These are phyloP conservation scores for Umimayanthus chanpuru DNA, from an alignment of 92 coral and sea anemone genomes.

Conservation along the genomic window DNA sequence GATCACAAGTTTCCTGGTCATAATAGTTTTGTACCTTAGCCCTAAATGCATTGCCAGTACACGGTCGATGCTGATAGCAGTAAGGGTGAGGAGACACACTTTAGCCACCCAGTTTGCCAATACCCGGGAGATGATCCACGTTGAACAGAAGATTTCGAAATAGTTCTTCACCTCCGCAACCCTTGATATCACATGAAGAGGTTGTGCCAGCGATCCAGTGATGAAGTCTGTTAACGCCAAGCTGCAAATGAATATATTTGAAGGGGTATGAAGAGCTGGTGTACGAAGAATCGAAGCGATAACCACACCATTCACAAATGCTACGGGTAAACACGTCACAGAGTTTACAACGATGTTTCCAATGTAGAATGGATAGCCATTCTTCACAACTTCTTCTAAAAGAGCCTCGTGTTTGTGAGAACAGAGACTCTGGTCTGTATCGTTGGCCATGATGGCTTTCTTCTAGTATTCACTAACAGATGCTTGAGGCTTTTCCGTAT, in stretches of 20 bases:
- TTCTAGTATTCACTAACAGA: neutral
- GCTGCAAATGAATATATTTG: slow-evolving; percentile 19
- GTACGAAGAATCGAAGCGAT: slow-evolving; percentile 4
- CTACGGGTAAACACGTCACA: slow-evolving; percentile 7
- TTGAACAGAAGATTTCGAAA: neutral
- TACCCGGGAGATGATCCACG: slow-evolving; percentile 28
- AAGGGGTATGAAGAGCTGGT: slow-evolving; percentile 6
- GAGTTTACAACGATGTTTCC: slow-evolving; percentile 27
- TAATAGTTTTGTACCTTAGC: neutral
- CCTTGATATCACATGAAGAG: slow-evolving; percentile 22
- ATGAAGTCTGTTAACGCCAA: slow-evolving; percentile 16
- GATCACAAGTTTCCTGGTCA: slow-evolving; percentile 5
- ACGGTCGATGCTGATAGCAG: slow-evolving; percentile 4
- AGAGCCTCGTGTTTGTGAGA: neutral
- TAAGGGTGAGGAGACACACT: neutral
- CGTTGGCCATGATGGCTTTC: neutral
- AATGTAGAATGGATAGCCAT: slow-evolving; percentile 8
- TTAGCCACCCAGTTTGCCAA: slow-evolving; percentile 18
- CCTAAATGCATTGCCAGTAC: slow-evolving; percentile 12
- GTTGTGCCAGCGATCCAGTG: slow-evolving; percentile 25
- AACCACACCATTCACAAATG: neutral
- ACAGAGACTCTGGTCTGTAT: neutral
- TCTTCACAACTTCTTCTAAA: neutral
- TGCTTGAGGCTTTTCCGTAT: neutral
- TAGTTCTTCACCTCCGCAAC: slow-evolving; percentile 19